Evolutionary conservation across 2,797 vertebrate genomes (phyloP).

Genomic region (Sebastes vulpes): DNA sequence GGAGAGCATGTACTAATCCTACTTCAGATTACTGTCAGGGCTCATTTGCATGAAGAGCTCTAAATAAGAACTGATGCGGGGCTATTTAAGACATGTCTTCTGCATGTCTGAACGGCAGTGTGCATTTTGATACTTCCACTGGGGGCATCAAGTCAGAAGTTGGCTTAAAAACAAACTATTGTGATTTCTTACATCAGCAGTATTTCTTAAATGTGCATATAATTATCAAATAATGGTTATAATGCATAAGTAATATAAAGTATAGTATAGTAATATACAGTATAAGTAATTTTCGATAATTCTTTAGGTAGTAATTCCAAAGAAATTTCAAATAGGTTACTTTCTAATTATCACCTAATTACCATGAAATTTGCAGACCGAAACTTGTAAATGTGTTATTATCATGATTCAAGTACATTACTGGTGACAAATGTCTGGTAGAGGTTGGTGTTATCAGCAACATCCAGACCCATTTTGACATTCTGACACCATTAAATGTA

Average conservation of each 20-base stretch:
- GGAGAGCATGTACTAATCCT: slow-evolving; percentile 11
- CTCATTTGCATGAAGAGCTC: slow-evolving; percentile 25
- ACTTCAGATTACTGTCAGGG: slow-evolving; percentile 27
- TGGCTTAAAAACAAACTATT: background rate
- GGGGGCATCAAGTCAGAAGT: background rate
- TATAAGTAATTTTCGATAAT: too few species aligned
- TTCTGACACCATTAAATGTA: background rate
- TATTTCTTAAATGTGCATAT: background rate
- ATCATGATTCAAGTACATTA: background rate
- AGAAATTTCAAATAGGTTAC: too few species aligned
- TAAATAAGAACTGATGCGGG: slow-evolving; percentile 12
- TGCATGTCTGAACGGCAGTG: background rate
- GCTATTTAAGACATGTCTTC: background rate
- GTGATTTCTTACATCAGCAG: background rate
- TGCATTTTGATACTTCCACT: background rate
- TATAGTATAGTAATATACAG: too few species aligned
- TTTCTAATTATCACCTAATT: too few species aligned
- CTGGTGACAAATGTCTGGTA: background rate
- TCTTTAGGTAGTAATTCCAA: too few species aligned
- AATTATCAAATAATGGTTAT: too few species aligned
- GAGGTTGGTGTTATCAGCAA: background rate
- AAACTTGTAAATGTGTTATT: background rate
- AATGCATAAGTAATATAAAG: too few species aligned
- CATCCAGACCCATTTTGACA: background rate
- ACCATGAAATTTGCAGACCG: too few species aligned